Percentiles rank a stretch among this genome's conserved stretches.
Conservation (phyloP, 2,113 vertebrate genomes). For the Calypte anna region DNA sequence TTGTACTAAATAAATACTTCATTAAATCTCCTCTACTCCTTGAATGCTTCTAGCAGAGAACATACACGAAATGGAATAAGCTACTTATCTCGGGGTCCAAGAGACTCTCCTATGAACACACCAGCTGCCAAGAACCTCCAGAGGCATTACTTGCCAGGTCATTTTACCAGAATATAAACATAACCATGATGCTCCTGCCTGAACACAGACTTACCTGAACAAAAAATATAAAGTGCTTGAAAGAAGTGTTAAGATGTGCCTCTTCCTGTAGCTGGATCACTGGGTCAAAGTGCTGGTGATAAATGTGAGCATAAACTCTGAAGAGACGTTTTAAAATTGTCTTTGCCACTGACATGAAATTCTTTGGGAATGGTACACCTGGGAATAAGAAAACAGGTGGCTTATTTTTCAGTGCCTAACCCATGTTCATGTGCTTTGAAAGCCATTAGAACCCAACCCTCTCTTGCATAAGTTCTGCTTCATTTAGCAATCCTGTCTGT, state of each 20-base stretch:
- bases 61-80: neutral
- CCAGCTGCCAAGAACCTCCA: neutral
- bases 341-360: conserved; percentile 88
- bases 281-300: conserved; percentile 86
- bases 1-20: accelerated
- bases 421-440: accelerated
- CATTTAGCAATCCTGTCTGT: neutral
- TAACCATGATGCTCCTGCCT: neutral
- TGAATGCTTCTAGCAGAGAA: neutral
- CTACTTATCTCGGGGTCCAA: neutral
- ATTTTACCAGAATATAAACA: neutral
- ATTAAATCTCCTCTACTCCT: neutral
- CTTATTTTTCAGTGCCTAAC: neutral
- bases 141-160: neutral
- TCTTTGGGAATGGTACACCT: conserved; percentile 86
- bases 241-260: conserved; percentile 86
- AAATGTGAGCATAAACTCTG: conserved; percentile 85
- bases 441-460: neutral
- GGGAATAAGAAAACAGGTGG: neutral
- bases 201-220: conserved; percentile 77
- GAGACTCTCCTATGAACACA: neutral
- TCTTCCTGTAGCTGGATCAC: conserved; percentile 87
- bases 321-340: conserved; percentile 86
- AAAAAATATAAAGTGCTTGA: conserved; percentile 89
- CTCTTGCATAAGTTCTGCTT: neutral